Base-by-base conservation (phyloP, 2,888 invertebrate genomes). In the Macroteleia sp. region DNA sequence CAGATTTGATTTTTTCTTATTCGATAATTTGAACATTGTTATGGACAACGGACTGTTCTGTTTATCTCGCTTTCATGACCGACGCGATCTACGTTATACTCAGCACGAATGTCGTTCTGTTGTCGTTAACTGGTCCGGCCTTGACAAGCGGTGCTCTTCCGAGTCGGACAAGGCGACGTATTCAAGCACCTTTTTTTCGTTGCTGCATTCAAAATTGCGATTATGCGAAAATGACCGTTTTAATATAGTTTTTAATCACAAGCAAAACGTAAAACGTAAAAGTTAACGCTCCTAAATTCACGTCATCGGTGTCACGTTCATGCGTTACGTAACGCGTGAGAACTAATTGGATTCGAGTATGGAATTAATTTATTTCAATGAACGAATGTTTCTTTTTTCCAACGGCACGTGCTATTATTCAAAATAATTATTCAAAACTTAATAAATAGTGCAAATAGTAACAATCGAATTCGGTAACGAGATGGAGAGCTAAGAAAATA, bases 71-170 rank as follows among this genome's bases (percentile, higher is more conserved):
- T 73, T 66, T 75, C 75, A 73, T 66, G 74, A 78, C 46, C 66
- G 78, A 69, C 19, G 56, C 61, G 59, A 62, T 73, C 64, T 66
- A 74, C 50, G 69, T 59, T 73, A 46, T 61, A 56, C 48, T 41
- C 36, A 8, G 36, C 59, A 48, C 71, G 62, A 74, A 64, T 66
- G 70, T 52, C 77, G 74, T 39, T 75, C 66, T 69, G 73, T 66
- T 69, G 75, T 67, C 74, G 75, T 79, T 82, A 81, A 82, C 74
- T 75, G 76, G 66, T 75, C 57, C 56, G 77, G 77, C 82, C 82
- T 82, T 82, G 82, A 79, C 73, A 66, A 50, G 66, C 57, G 73
- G 67, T 77, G 79, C 73, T 70, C 77, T 77, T 62, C 70, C 70
- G 64, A 74, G 61, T 71, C 73, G 67, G 67, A 48, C 77, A 71